Evolutionary conservation across 2,888 invertebrate species (phyloP).

Genomic region (Luperina nickerlii): DNA sequence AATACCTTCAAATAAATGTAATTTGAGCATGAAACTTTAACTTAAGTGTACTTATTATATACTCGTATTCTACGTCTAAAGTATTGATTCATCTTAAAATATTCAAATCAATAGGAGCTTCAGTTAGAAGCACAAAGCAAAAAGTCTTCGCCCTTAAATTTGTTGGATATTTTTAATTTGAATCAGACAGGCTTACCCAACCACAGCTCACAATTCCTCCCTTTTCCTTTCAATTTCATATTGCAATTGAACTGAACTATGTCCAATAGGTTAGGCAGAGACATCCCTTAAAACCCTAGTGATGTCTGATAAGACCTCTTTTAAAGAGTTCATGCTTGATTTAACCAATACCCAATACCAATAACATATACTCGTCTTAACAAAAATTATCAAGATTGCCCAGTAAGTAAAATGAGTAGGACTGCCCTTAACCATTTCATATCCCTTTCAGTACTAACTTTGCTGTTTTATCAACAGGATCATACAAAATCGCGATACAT

Average conservation of each 20-base stretch:
- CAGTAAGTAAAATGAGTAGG: neutral
- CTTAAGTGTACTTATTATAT: too few species aligned
- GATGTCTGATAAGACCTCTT: neutral
- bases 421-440: neutral
- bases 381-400: neutral
- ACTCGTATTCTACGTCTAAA: accelerated
- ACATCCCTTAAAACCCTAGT: too few species aligned
- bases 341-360: neutral
- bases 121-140: neutral
- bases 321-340: neutral
- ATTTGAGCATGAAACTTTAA: neutral
- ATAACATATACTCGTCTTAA: neutral
- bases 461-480: neutral
- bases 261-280: too few species aligned
- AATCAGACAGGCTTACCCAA: too few species aligned
- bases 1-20: neutral
- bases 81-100: neutral
- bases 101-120: neutral
- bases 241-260: too few species aligned
- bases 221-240: too few species aligned
- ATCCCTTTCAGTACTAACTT: neutral
- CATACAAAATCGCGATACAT: neutral
- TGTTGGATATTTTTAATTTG: too few species aligned
- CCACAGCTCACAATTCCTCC: too few species aligned
- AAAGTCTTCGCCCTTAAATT: neutral